A percentile compares a stretch with the other conserved stretches of the same genome.
These are phyloP conservation scores for Gavialis gangeticus DNA, from an alignment of 2,113 vertebrate genomes.

Conservation along the genomic window DNA sequence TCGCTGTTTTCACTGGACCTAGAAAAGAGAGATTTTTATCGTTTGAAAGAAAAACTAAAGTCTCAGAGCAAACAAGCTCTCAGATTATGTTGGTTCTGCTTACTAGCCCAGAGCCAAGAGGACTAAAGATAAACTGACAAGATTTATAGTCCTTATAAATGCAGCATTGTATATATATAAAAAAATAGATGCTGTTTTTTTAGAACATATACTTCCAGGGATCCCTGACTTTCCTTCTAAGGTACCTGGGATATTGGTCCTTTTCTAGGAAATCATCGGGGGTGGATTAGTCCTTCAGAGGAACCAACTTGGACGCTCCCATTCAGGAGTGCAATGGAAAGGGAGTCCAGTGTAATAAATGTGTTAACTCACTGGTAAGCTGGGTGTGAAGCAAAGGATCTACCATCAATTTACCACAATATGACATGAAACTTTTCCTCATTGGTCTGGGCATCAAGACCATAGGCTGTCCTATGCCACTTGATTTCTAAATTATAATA, in stretches of 20 bases:
- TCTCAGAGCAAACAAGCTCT: constrained; percentile 48
- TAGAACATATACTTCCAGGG: accelerated
- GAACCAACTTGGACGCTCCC: neutral
- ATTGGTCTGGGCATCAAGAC: neutral
- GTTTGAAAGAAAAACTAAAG: constrained; percentile 3
- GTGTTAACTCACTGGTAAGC: neutral
- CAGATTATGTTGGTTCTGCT: constrained; percentile 12
- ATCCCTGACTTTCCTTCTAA: accelerated
- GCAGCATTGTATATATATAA: accelerated
- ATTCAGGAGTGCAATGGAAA: neutral
- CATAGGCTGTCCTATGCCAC: neutral
- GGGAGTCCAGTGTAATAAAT: accelerated
- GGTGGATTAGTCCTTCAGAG: neutral
- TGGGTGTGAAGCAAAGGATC: neutral
- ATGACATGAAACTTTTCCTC: neutral
- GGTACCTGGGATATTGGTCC: neutral
- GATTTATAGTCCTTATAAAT: neutral
- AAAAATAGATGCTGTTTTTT: neutral
- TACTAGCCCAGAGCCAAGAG: neutral
- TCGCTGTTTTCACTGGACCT: constrained; percentile 67
- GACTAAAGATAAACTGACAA: neutral
- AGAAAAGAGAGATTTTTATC: constrained; percentile 71
- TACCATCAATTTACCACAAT: neutral
- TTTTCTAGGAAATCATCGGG: neutral
- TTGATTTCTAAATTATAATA: neutral